Conservation (phyloP, 2,888 invertebrate genomes). For the Erebia ligea region DNA sequence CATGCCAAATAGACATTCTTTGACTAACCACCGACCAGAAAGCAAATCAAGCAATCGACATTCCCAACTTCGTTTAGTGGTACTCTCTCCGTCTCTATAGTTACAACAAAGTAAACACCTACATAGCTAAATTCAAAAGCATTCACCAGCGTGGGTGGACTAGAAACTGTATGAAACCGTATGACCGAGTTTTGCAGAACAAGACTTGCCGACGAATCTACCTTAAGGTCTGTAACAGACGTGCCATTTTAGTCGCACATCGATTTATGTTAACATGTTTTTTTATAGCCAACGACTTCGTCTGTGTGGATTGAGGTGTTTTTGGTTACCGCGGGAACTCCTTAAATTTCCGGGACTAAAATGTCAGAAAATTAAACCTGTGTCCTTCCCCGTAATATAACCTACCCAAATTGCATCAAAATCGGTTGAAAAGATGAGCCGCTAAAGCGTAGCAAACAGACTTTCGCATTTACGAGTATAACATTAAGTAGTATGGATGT, state of each 20-base stretch:
- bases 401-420: too few relatives aligned
- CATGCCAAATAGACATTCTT: neutral
- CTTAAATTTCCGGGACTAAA: too few relatives aligned
- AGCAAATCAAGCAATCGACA: neutral
- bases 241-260: neutral
- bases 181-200: constrained; percentile 37
- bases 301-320: too few relatives aligned
- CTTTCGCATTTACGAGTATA: too few relatives aligned
- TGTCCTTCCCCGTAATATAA: too few relatives aligned
- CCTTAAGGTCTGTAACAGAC: neutral
- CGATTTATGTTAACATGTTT: neutral
- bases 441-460: too few relatives aligned
- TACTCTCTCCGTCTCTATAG: neutral
- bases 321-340: too few relatives aligned
- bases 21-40: neutral
- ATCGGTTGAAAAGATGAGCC: too few relatives aligned
- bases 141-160: constrained; percentile 37
- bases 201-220: constrained; percentile 27
- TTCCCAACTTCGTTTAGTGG: neutral
- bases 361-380: too few relatives aligned
- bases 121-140: constrained; percentile 30
- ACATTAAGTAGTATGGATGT: too few relatives aligned
- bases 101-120: constrained; percentile 34
- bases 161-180: constrained; percentile 34
- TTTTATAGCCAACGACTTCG: too few relatives aligned